Evolutionary conservation across 2,113 vertebrate genomes (phyloP), one percentile per base, ranked within the genome.

Genomic region (Tetrao urogallus): DNA sequence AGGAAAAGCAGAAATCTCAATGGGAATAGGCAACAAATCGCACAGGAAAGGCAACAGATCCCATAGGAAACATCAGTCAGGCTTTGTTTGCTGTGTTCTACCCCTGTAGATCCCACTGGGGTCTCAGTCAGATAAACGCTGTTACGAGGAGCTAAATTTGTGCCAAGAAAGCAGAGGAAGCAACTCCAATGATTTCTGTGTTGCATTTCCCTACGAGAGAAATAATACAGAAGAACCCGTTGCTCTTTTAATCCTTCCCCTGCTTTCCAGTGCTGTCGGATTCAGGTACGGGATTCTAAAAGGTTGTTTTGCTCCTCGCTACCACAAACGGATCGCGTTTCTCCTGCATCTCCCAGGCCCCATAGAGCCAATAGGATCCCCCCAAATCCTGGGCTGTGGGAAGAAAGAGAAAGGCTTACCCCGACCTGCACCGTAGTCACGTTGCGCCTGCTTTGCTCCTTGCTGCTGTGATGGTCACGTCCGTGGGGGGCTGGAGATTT

Each of bases 241-340:
- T n/a, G 5, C 24, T 27, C 16, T 52, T n/a, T 34, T 34, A 17
- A 28, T 19, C 14, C 34, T 54, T 45, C 32, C 8, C 48, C 58
- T 25, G n/a, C 4, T 52, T 65, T 47, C 38, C 48, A 10, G 27
- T 16, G 27, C 13, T 8, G 1, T 6, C 20, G 21, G 48, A 32
- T 36, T 42, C 21, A 10, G 0, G 9, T 20, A 18, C 6, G 27
- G 32, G 57, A 48, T 40, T 38, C 32, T 54, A 36, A 38, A 27
- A 43, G 24, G 38, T 12, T 11, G 2, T 20, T 45, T 74, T 1
- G 27, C 18, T 18, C 50, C 6, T 22, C 47, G 45, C 57, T 10
- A 10, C 10, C 2, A 0, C 2, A 3, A 43, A 36, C 7, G 2
- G 10, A n/a, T 75, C 52, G 9, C 1, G 2, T 76, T 75, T 47